phyloP scores from a whole-genome alignment of 1,140 invertebrate species.

The Platorchestia sp. region DNA sequence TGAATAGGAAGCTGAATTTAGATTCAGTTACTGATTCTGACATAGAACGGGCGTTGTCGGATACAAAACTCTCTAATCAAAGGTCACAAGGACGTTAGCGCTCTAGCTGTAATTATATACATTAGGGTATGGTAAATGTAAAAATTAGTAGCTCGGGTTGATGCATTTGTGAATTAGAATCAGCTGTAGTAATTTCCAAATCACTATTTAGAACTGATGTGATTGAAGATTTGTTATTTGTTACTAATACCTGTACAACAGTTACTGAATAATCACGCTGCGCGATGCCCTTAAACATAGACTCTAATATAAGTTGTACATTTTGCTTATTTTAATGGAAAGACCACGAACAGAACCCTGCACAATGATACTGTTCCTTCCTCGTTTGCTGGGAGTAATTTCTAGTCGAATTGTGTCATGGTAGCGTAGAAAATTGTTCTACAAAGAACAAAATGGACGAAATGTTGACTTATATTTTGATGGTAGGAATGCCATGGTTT shows the following conservation, averaged over 20 bases:
- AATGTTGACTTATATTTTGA: neutral
- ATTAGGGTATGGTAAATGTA: neutral
- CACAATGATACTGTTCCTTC: neutral
- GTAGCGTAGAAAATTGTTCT: neutral
- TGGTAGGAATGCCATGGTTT: neutral
- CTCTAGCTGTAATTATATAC: neutral
- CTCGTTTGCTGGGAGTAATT: neutral
- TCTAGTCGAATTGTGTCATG: constrained; percentile 48
- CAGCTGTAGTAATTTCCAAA: neutral
- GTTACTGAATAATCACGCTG: neutral
- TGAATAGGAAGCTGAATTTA: constrained; percentile 15
- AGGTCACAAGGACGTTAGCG: neutral
- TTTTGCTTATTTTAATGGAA: neutral
- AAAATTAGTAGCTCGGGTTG: neutral
- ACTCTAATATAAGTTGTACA: neutral
- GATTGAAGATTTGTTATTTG: neutral
- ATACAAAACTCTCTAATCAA: neutral
- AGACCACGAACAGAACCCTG: neutral
- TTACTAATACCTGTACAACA: neutral
- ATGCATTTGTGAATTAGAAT: neutral
- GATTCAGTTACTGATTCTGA: neutral
- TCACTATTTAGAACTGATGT: neutral
- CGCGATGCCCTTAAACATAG: neutral
- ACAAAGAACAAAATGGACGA: neutral
- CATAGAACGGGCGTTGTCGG: neutral